Base-by-base conservation (phyloP, 2,113 vertebrate species). In the Ameiurus melas region DNA sequence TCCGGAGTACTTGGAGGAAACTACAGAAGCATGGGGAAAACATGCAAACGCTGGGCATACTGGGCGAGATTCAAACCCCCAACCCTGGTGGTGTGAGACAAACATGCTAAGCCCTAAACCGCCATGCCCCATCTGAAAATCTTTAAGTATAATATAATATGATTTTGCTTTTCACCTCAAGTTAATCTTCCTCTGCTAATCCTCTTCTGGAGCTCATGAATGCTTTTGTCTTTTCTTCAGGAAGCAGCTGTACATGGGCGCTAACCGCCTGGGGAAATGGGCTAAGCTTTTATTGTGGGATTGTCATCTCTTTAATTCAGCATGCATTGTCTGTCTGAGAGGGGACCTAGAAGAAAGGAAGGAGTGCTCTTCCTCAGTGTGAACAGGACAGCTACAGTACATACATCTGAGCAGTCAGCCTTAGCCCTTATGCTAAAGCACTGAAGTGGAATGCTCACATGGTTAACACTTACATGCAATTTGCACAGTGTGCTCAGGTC, bases 261-360 rank as follows among this genome's bases (percentile, higher is more conserved):
- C 91, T 93, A 93, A 94, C 93, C 92, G 92, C 89, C 89, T 84
- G 82, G 91, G 92, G 93, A 94, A 93, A 90, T 92, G 87, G 92
- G 92, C 90, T 58, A 89, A 87, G 86, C 92, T 91, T 89, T 95
- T 94, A 93, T 94, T 57, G 83, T 89, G 82, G 90, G 88, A 94
- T 89, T 93, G 93, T 94, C 93, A 93, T 92, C 87, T 90, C 84
- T 58, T n/a, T 81, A 57, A 68, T 83, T 84, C 81, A 77, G 85
- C 84, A 92, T 89, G 92, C 92, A 92, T 92, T 86, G 91, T 91
- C 92, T 82, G 87, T 94, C 92, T 92, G 90, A 92, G 92, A 91
- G 89, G 90, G 91, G 89, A 90, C 92, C 88, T 93, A 90, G 92
- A 92, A 87, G 60, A 58, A 36, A 78, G 92, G 89, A 94, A 91